Evolutionary conservation across 1,140 invertebrate species (phyloP), one percentile per base, ranked within the genome.

Genomic region (Brachionus koreanus): DNA sequence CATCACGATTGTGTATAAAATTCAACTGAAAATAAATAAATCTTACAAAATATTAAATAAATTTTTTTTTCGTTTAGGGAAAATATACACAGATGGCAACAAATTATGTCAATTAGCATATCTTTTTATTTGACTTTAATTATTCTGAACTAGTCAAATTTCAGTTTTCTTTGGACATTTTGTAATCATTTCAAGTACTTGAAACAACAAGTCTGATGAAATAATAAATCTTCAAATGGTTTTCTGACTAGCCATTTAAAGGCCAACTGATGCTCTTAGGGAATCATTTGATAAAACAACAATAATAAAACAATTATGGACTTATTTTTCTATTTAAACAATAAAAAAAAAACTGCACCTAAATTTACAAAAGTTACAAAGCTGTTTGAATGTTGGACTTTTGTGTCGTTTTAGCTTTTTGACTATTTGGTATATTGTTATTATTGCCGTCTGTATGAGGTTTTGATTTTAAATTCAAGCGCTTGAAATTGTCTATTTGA

Each of bases 401-500:
- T 72, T 37, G 37, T 39, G 33, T 19, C 29, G 16, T 12, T 25
- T 74, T 43, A 74, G 42, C 7, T 46, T 25, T 25, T 74, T 74
- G 33, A 72, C 37, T 72, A 72, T 72, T 72, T 39, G 33, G 19
- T 46, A 74, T 33, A 74, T 74, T 74, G 16, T 74, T 74, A 23
- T 74, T 74, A 74, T 74, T 74, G 13, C 69, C 42, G 43, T 74
- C 69, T 74, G 25, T 74, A 16, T 74, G 69, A 25, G 42, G 5
- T 25, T 74, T 74, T 23, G 39, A 25, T 74, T 74, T 74, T n/a
- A 74, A 13, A 23, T 74, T 74, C 23, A 74, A 46, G 16, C 69
- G 37, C 6, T 74, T 74, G 12, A 74, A 74, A 74, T 74, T 74
- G 43, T 74, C 69, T 46, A 74, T 74, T 74, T 74, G 69, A 74